These are phyloP conservation scores for Ylistrum balloti DNA, from an alignment of 1,140 invertebrate species.

Conservation along the genomic window DNA sequence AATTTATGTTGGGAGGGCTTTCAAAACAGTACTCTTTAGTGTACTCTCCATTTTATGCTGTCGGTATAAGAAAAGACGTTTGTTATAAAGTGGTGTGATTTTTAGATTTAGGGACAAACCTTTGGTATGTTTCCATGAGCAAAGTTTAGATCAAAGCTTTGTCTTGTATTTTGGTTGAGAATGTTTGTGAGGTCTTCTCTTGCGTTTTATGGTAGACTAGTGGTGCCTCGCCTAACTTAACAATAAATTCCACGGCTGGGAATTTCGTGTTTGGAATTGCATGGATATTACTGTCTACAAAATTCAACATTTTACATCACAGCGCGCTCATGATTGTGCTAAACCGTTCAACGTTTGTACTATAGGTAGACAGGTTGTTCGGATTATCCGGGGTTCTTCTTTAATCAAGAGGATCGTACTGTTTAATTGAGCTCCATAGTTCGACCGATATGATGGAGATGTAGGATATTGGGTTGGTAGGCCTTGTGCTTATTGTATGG, in stretches of 20 bases:
- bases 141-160: neutral
- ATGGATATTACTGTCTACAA: neutral
- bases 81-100: too few relatives aligned
- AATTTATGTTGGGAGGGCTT: too few relatives aligned
- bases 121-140: neutral
- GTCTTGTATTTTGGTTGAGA: neutral
- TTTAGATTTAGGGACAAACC: too few relatives aligned
- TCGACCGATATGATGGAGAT: too few relatives aligned
- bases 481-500: too few relatives aligned
- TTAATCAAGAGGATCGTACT: too few relatives aligned
- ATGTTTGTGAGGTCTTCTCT: neutral
- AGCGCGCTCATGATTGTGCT: neutral
- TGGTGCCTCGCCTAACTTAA: neutral
- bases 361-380: neutral
- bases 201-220: constrained; percentile 14
- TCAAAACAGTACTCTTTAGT: too few relatives aligned
- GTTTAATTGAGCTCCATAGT: too few relatives aligned
- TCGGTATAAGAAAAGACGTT: too few relatives aligned
- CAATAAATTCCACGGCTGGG: neutral
- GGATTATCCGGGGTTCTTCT: neutral
- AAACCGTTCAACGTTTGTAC: neutral
- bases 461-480: too few relatives aligned
- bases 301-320: neutral
- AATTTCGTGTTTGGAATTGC: neutral
- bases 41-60: too few relatives aligned